Evolutionary conservation across 1,140 invertebrate genomes (phyloP).

Genomic region (Drosophila bipectinata): DNA sequence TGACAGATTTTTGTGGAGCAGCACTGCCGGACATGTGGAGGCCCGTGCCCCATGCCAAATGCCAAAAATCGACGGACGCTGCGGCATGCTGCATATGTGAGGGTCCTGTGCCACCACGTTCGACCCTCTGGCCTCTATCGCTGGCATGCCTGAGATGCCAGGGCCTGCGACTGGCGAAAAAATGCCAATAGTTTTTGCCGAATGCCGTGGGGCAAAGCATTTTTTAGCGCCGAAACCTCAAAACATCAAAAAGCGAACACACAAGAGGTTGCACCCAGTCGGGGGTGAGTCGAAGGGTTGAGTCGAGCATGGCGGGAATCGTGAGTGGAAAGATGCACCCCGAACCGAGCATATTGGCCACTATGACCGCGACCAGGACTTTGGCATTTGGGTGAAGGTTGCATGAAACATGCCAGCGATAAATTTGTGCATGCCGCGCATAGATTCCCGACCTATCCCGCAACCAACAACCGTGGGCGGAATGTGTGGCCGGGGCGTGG

Average conservation of each 20-base stretch:
- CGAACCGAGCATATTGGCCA: slow-evolving; percentile 65
- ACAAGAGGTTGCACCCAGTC: slow-evolving; percentile 3
- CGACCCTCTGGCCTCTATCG: slow-evolving; percentile 25
- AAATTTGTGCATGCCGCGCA: slow-evolving; percentile 80
- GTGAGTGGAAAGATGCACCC: slow-evolving; percentile 40
- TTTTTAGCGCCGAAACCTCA: slow-evolving; percentile 77
- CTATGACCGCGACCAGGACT: slow-evolving; percentile 49
- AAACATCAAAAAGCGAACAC: slow-evolving; percentile 78
- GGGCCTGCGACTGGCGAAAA: slow-evolving; percentile 39
- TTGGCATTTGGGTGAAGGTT: slow-evolving; percentile 80
- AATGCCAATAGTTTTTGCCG: slow-evolving; percentile 75
- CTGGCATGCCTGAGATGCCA: slow-evolving; percentile 61
- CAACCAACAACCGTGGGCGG: slow-evolving; percentile 52
- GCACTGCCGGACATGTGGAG: neutral
- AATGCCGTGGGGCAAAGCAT: slow-evolving; percentile 63
- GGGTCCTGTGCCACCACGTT: slow-evolving; percentile 8
- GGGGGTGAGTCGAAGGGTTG: neutral
- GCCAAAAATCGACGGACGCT: slow-evolving; percentile 9
- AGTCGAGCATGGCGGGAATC: slow-evolving; percentile 4
- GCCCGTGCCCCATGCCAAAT: neutral
- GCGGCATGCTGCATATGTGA: slow-evolving; percentile 53
- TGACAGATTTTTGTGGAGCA: neutral
- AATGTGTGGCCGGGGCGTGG: slow-evolving; percentile 44
- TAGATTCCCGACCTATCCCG: slow-evolving; percentile 65
- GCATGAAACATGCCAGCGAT: slow-evolving; percentile 71